Evolutionary conservation across 2,113 vertebrate genomes (phyloP).

Genomic region (Plestiodon gilberti): DNA sequence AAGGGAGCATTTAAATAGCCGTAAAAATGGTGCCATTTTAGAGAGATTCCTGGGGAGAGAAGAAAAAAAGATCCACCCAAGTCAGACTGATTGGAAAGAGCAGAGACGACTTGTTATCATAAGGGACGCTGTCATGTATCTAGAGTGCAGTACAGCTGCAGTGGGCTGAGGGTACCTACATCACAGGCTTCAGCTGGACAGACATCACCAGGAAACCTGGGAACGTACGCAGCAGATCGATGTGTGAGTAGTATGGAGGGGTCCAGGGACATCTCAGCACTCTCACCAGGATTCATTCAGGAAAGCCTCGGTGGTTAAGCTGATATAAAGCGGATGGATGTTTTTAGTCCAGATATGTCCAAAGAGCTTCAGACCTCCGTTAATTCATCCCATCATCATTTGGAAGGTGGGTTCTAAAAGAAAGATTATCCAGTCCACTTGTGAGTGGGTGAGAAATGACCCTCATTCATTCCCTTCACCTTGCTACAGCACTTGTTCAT

Average conservation of each 20-base stretch:
- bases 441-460: slow-evolving; percentile 14
- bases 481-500: neutral
- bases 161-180: neutral
- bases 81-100: slow-evolving; percentile 41
- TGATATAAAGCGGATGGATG: neutral
- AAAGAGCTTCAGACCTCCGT: neutral
- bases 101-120: neutral
- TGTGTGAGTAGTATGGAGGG: too few species aligned
- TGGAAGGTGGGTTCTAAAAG: slow-evolving; percentile 16
- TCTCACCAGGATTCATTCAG: neutral
- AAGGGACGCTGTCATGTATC: slow-evolving; percentile 3
- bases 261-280: neutral
- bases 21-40: slow-evolving; percentile 29
- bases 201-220: neutral
- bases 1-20: slow-evolving; percentile 49
- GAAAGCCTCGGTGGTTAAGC: neutral
- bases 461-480: slow-evolving; percentile 1
- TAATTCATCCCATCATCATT: neutral
- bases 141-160: slow-evolving; percentile 8
- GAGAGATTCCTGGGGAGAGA: neutral
- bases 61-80: neutral
- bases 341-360: neutral
- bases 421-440: slow-evolving; percentile 2
- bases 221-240: too few species aligned
- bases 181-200: neutral